Base-by-base conservation (phyloP, 1,140 invertebrate species). In the Phthorimaea operculella region DNA sequence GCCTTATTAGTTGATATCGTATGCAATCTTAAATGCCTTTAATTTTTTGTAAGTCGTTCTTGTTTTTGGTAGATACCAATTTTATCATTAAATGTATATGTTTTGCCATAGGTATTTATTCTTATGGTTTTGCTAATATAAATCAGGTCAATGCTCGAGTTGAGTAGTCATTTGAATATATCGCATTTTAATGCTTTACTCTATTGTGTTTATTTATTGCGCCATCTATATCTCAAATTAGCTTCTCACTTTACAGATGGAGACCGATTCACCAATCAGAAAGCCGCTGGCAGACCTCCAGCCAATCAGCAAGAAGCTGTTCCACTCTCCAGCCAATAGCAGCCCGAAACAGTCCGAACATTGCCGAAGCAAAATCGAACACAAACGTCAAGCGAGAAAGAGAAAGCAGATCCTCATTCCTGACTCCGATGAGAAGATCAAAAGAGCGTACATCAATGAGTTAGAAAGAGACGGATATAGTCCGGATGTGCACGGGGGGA, bases 181-280 rank as follows among this genome's bases (percentile, higher is more conserved):
- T 28, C 21, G 21, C 21, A 2, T 28, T 28, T 28, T 28, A n/a
- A n/a, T n/a, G n/a, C n/a, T n/a, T n/a, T n/a, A n/a, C n/a, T n/a
- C n/a, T n/a, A n/a, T n/a, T n/a, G n/a, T n/a, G n/a, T n/a, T n/a
- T n/a, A n/a, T n/a, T n/a, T n/a, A n/a, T n/a, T n/a, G n/a, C n/a
- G n/a, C n/a, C n/a, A 28, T 6, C 21, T 28, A 4, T 28, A 28
- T 4, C 21, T 28, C 2, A 28, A 28, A 28, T 4, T 28, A 4
- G 21, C 21, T 28, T 28, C 2, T 28, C 2, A 12, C 2, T 39
- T 70, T 65, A 0, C 70, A 78, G 74, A 74, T 77, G 71, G 74
- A 79, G 54, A 76, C 74, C n/a, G 71, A 76, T 14, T 79, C 76
- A 0, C 76, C 78, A 21, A 53, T 76, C 6, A 59, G 71, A 14